These are phyloP conservation scores for Bombus consobrinus DNA, from an alignment of 1,140 invertebrate species.

Conservation along the genomic window DNA sequence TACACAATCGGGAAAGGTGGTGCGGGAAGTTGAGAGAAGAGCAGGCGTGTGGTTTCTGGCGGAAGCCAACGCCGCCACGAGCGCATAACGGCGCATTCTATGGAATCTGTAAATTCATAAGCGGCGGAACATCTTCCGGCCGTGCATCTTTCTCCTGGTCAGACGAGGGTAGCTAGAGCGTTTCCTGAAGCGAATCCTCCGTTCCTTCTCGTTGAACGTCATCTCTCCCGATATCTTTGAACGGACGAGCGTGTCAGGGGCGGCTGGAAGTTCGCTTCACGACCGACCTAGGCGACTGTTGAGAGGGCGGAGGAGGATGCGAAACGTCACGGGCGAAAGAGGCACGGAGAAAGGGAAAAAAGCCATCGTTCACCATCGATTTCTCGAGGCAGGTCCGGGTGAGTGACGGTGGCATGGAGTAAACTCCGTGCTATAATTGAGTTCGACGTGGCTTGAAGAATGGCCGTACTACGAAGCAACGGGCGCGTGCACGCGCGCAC, in stretches of 20 bases:
- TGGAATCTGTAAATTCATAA: constrained; percentile 41
- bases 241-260: neutral
- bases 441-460: constrained; percentile 61
- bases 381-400: constrained; percentile 58
- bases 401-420: constrained; percentile 60
- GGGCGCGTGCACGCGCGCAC: neutral
- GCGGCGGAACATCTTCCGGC: neutral
- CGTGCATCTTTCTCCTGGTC: neutral
- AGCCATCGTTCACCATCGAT: constrained; percentile 68
- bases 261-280: neutral
- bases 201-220: neutral
- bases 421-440: constrained; percentile 66
- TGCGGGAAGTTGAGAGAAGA: constrained; percentile 1
- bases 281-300: neutral
- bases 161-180: too few relatives aligned
- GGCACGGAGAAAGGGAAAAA: constrained; percentile 29
- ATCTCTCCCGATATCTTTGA: constrained; percentile 37
- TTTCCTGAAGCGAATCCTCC: neutral
- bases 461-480: constrained; percentile 38
- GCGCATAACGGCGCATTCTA: neutral
- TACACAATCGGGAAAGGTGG: neutral
- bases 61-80: constrained; percentile 7
- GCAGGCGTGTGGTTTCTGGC: constrained; percentile 26
- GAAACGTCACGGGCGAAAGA: neutral
- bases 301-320: neutral